A percentile compares a stretch with the other conserved stretches of the same genome.
These are phyloP conservation scores for Orchesella flavescens DNA, from an alignment of 2,888 invertebrate genomes.

Conservation along the genomic window DNA sequence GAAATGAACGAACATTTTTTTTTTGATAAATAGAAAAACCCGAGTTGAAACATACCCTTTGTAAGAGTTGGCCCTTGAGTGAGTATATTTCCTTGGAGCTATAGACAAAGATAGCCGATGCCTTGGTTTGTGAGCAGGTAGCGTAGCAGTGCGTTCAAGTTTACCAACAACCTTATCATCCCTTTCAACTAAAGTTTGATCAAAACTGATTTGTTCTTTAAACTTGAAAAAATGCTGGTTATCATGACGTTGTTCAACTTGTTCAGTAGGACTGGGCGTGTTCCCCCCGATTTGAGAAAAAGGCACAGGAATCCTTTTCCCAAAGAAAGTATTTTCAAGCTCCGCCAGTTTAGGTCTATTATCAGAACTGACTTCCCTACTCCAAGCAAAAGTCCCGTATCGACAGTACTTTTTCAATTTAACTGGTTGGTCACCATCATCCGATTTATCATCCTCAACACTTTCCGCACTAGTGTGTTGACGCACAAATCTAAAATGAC, in stretches of 20 bases:
- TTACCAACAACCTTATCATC: constrained; percentile 25
- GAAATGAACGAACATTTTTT: too few species aligned
- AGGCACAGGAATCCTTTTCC: constrained; percentile 38
- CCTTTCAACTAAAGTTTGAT: constrained; percentile 11
- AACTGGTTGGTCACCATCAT: constrained; percentile 36
- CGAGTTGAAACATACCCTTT: constrained; percentile 54
- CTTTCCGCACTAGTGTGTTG: constrained; percentile 30
- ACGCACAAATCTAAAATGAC: constrained; percentile 51
- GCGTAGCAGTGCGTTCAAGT: constrained; percentile 46
- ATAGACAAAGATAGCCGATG: constrained; percentile 37
- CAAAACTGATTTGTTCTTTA: constrained; percentile 23
- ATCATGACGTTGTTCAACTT: not conserved
- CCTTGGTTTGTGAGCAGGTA: constrained; percentile 46
- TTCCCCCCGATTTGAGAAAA: constrained; percentile 28
- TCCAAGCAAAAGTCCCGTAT: constrained; percentile 66
- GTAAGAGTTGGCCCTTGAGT: constrained; percentile 16
- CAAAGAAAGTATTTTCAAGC: constrained; percentile 57
- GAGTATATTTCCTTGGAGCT: constrained; percentile 23
- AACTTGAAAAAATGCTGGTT: not conserved
- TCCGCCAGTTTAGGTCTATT: constrained; percentile 50
- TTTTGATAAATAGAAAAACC: too few species aligned
- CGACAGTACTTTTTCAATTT: constrained; percentile 57
- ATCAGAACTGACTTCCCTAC: constrained; percentile 46
- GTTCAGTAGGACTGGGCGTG: constrained; percentile 52
- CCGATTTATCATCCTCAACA: constrained; percentile 11